Base-by-base conservation (phyloP, 2,888 invertebrate species). In the Andrena chrysosceles region DNA sequence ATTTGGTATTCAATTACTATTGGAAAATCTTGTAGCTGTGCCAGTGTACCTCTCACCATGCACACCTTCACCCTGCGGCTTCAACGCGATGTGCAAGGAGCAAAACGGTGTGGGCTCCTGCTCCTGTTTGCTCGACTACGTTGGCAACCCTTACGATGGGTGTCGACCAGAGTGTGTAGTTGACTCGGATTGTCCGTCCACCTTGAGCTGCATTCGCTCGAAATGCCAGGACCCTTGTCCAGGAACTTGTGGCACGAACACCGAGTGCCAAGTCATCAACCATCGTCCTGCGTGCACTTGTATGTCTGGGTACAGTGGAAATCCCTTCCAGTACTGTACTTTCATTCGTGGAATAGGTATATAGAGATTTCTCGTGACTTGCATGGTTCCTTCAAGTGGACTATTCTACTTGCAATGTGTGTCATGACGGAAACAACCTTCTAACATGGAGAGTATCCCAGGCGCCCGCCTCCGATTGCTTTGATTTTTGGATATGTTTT, bases 121-220 rank as follows among this genome's bases (percentile, higher is more conserved):
- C 87, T 94, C 94, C 16, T 96, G 96, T 86, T 89, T 95, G 60
- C 94, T 95, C 4, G 95, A 96, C 73, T 96, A 96, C 90, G 94
- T 95, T 69, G 96, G 96, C 77, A 95, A 96, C 89, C 96, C 97
- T 29, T 95, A 96, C 81, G 96, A 96, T 91, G 94, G 94, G 88
- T 97, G 97, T 92, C 95, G 97, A 90, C 97, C 97, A 0, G 97
- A 97, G 94, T 97, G 97, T 92, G 95, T 96, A n/a, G 95, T 96
- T 5, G 96, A 97, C 92, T 96, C 97, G 7, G 97, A 97, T 94
- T 97, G 98, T 93, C 94, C 96, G n/a, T 95, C 95, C 69, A 95
- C 96, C 86, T 95, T 95, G 92, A 96, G 97, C 85, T 97, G 97
- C 90, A 94, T 96, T 3, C 95, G 96, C 86, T 96, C 96, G 85